These are phyloP conservation scores for Vespertilio murinus DNA, from an alignment of 2,797 vertebrate genomes.

Conservation along the genomic window DNA sequence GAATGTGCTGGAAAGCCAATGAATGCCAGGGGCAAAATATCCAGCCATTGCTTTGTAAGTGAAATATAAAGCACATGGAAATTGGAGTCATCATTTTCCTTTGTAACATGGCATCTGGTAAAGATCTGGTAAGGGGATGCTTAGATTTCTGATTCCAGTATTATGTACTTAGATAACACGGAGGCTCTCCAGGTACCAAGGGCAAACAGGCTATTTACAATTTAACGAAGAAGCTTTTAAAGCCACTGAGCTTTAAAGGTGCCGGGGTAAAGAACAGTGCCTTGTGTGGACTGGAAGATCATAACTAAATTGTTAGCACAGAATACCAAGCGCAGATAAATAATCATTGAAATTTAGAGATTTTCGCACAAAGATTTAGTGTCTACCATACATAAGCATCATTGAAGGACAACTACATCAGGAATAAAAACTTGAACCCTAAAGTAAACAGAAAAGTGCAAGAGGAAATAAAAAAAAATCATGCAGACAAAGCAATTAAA, in stretches of 20 bases:
- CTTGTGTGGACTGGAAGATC: background rate
- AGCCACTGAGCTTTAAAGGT: background rate
- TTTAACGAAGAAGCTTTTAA: background rate
- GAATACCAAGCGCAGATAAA: background rate
- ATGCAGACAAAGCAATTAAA: background rate
- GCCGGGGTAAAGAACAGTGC: background rate
- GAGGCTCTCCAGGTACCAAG: background rate
- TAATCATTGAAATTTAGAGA: background rate
- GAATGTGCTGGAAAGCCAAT: background rate
- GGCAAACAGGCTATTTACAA: background rate
- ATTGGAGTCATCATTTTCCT: background rate
- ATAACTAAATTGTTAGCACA: background rate
- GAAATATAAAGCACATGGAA: background rate
- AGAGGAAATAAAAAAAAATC: background rate
- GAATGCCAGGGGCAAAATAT: background rate
- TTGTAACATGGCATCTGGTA: background rate
- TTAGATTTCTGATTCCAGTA: background rate
- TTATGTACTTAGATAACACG: background rate
- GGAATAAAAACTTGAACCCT: background rate
- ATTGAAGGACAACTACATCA: background rate
- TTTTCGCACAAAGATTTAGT: background rate
- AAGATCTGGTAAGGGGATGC: background rate
- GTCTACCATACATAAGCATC: background rate
- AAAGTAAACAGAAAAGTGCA: background rate
- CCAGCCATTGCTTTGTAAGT: background rate